A percentile compares a stretch with the other conserved stretches of the same genome.
These are phyloP conservation scores for Zaprionus kolodkinae DNA, from an alignment of 1,140 invertebrate genomes.

Conservation along the genomic window DNA sequence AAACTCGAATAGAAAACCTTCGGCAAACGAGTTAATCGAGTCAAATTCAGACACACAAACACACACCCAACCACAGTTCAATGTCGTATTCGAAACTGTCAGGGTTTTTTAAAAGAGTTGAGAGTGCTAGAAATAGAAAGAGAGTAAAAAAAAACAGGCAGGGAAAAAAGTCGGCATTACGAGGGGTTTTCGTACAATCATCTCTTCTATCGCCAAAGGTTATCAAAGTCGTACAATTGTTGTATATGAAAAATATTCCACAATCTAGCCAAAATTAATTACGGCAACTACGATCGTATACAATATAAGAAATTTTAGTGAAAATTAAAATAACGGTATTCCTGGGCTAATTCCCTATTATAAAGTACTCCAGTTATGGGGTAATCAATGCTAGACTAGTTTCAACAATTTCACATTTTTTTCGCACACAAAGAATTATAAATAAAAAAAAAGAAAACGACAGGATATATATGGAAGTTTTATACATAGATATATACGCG, in stretches of 20 bases:
- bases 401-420: no score
- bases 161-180: not conserved
- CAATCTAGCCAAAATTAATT: not conserved
- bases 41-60: constrained; percentile 13
- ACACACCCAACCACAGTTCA: constrained; percentile 26
- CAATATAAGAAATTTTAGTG: no score
- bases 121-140: not conserved
- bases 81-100: constrained; percentile 12
- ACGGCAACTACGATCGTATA: not conserved
- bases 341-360: no score
- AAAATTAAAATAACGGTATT: no score
- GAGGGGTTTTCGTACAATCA: not conserved
- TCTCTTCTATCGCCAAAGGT: not conserved
- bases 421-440: not conserved
- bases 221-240: not conserved
- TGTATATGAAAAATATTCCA: not conserved
- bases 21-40: constrained; percentile 34
- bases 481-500: constrained; percentile 9
- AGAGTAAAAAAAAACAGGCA: not conserved
- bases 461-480: not conserved
- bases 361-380: no score
- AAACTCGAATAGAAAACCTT: constrained; percentile 30
- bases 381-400: no score
- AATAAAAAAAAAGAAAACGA: constrained; percentile 1
- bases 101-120: not conserved